phyloP scores from a whole-genome alignment of 2,888 invertebrate genomes.

The Steinernema hermaphroditum region DNA sequence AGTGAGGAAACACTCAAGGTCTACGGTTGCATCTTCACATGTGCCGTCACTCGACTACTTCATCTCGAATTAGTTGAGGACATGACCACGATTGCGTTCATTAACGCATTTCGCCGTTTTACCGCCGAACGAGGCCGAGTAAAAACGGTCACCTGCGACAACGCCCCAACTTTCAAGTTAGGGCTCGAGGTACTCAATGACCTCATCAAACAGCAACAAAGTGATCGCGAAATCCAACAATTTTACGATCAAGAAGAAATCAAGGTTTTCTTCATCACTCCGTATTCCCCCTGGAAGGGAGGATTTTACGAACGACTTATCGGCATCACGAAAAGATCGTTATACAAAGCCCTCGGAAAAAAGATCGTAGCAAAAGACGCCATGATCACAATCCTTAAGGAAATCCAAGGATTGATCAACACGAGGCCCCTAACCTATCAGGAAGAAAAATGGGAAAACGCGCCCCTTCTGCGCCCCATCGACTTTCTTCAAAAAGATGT shows the following conservation, averaged over 20 bases:
- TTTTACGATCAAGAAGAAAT: neutral
- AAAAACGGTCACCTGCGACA: constrained; percentile 22
- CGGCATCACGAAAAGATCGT: neutral
- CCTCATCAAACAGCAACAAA: neutral
- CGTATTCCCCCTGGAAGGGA: neutral
- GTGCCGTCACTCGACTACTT: constrained; percentile 27
- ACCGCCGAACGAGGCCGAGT: constrained; percentile 34
- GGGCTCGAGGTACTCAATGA: constrained; percentile 1
- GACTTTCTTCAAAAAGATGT: constrained; percentile 36
- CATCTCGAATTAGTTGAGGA: constrained; percentile 34
- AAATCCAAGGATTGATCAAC: constrained; percentile 31
- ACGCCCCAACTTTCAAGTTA: constrained; percentile 29
- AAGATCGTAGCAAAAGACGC: neutral
- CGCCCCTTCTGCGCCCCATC: constrained; percentile 33
- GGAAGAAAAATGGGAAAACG: constrained; percentile 29
- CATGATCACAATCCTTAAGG: neutral
- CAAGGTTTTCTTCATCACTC: neutral
- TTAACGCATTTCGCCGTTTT: constrained; percentile 31
- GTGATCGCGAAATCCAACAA: neutral
- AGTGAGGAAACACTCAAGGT: constrained; percentile 13
- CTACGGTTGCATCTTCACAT: constrained; percentile 30
- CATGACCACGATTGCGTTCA: constrained; percentile 22
- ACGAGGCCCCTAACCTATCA: constrained; percentile 34
- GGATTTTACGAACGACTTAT: neutral
- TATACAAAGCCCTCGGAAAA: neutral